Percentiles rank a stretch among this genome's conserved stretches.
These are phyloP conservation scores for Andrena fulva DNA, from an alignment of 2,888 invertebrate genomes.

Conservation along the genomic window DNA sequence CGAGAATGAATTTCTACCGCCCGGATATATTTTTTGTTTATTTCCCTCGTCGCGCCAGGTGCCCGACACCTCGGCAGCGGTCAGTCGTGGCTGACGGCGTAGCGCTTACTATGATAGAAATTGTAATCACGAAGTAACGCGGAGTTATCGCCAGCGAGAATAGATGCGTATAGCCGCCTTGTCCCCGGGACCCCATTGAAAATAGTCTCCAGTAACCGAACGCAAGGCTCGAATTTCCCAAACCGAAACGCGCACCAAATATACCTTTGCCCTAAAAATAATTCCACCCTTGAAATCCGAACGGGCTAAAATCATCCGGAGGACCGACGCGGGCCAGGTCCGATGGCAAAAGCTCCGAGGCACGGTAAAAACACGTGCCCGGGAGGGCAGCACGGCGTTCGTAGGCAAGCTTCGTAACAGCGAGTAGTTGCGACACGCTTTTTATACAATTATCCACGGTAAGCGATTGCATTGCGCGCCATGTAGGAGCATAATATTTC, in stretches of 20 bases:
- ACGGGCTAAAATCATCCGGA: neutral
- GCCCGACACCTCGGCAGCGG: no score
- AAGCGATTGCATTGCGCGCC: neutral
- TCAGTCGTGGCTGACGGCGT: no score
- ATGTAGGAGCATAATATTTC: no score
- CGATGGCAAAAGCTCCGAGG: neutral
- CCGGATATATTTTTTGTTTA: neutral
- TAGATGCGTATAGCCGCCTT: neutral
- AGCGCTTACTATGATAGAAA: no score
- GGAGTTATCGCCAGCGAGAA: no score
- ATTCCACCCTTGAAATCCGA: conserved; percentile 31
- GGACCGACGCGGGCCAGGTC: neutral
- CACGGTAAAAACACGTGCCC: neutral
- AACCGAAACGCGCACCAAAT: conserved; percentile 8
- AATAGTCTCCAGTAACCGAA: neutral
- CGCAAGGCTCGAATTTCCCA: neutral
- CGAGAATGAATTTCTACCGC: neutral
- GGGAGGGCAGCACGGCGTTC: neutral
- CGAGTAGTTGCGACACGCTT: neutral
- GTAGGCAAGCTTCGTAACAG: neutral
- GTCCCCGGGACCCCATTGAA: neutral
- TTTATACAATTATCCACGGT: neutral
- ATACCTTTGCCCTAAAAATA: conserved; percentile 38
- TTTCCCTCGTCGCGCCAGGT: no score
- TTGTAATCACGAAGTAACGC: no score